These are phyloP conservation scores for Nyleta sp. DNA, from an alignment of 2,888 invertebrate species.

Conservation along the genomic window DNA sequence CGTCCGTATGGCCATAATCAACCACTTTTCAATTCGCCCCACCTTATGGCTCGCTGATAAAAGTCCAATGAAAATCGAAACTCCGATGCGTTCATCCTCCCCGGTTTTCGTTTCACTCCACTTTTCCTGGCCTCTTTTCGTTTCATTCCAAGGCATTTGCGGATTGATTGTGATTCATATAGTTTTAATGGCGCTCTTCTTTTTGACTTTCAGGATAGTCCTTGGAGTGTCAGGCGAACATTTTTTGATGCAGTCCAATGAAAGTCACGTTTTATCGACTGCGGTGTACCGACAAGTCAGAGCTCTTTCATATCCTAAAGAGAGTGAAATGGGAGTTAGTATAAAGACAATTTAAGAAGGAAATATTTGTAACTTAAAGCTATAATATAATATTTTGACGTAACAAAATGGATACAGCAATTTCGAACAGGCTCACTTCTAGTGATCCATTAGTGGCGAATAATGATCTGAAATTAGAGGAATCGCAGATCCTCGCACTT, in stretches of 20 bases:
- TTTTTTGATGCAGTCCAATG: slow-evolving; percentile 18
- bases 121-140: too few species aligned
- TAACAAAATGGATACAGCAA: too few species aligned
- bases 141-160: too few species aligned
- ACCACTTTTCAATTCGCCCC: slow-evolving; percentile 41
- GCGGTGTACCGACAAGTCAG: slow-evolving; percentile 69
- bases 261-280: slow-evolving; percentile 54
- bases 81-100: neutral
- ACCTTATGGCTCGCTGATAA: slow-evolving; percentile 4
- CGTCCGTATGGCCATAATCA: slow-evolving; percentile 45
- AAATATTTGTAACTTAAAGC: too few species aligned
- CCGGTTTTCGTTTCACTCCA: too few species aligned
- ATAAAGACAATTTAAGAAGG: too few species aligned
- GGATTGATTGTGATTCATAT: neutral
- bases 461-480: too few species aligned
- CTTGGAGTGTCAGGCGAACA: slow-evolving; percentile 19
- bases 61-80: slow-evolving; percentile 30
- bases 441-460: too few species aligned
- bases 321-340: slow-evolving; percentile 76
- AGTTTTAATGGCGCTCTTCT: neutral
- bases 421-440: too few species aligned
- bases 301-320: slow-evolving; percentile 73
- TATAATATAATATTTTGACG: too few species aligned
- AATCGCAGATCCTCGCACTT: too few species aligned
- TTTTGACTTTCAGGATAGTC: slow-evolving; percentile 24